These are phyloP conservation scores for Eristalis intricaria DNA, from an alignment of 2,888 invertebrate genomes.

Conservation along the genomic window DNA sequence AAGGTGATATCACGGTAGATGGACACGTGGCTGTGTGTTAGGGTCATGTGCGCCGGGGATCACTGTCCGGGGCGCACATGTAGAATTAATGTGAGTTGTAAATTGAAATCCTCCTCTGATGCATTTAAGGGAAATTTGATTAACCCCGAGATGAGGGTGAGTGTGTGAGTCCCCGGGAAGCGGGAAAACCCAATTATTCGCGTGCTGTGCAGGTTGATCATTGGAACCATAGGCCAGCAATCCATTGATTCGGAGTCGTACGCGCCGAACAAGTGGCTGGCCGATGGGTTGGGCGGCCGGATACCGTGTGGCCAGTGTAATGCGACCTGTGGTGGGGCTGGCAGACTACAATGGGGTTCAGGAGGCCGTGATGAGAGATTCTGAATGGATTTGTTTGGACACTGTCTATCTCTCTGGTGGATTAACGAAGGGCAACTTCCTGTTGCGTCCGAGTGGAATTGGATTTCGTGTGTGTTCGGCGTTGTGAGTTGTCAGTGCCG, in stretches of 20 bases:
- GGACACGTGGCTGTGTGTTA: slow-evolving; percentile 34
- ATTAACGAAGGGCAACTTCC: slow-evolving; percentile 25
- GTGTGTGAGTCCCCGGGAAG: slow-evolving; percentile 10
- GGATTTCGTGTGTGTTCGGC: slow-evolving; percentile 15
- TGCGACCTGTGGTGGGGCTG: slow-evolving; percentile 2
- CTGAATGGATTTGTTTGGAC: slow-evolving; percentile 27
- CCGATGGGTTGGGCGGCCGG: neutral
- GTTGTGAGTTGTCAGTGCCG: neutral
- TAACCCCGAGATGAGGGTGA: neutral
- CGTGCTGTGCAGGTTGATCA: slow-evolving; percentile 4
- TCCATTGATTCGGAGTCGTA: slow-evolving; percentile 24
- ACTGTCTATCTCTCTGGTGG: slow-evolving; percentile 16
- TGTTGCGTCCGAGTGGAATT: slow-evolving; percentile 48
- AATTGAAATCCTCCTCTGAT: slow-evolving; percentile 52
- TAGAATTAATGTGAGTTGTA: slow-evolving; percentile 55
- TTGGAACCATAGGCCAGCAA: neutral
- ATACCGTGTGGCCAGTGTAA: neutral
- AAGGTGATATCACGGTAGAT: slow-evolving; percentile 48
- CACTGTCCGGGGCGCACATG: slow-evolving; percentile 34
- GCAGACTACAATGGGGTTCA: slow-evolving; percentile 20
- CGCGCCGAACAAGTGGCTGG: neutral
- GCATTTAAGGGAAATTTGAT: slow-evolving; percentile 54
- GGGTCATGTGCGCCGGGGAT: slow-evolving; percentile 49
- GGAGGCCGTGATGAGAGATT: neutral
- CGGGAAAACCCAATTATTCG: slow-evolving; percentile 53